phyloP scores from a whole-genome alignment of 2,113 vertebrate genomes.

The Coturnix japonica region DNA sequence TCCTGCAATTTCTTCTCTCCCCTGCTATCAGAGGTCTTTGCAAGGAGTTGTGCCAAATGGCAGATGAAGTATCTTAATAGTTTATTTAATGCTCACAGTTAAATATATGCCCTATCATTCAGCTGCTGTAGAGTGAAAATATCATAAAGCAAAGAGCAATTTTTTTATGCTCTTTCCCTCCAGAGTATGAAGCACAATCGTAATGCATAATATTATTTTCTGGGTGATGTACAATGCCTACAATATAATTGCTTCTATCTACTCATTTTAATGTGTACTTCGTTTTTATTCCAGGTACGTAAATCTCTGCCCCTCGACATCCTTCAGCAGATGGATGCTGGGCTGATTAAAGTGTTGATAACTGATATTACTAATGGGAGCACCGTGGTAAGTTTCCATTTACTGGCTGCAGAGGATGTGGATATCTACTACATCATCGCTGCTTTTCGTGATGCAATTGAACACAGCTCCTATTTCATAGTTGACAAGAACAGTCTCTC shows the following conservation, averaged over 20 bases:
- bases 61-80: background rate
- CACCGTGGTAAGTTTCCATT: conserved; percentile 76
- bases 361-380: conserved; percentile 76
- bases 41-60: background rate
- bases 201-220: background rate
- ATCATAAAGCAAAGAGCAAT: background rate
- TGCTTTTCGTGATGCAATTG: conserved; percentile 74
- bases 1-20: background rate
- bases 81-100: background rate
- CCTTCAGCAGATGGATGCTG: conserved; percentile 70
- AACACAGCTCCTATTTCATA: conserved; percentile 70
- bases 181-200: background rate
- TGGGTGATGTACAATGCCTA: background rate
- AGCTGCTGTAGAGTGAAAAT: background rate
- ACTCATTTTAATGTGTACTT: background rate
- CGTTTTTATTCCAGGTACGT: conserved; percentile 73
- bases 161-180: background rate
- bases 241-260: background rate
- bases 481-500: conserved; percentile 69
- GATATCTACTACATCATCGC: conserved; percentile 60
- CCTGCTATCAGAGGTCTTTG: background rate
- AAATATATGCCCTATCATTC: background rate
- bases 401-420: conserved; percentile 71
- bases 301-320: conserved; percentile 65
- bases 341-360: conserved; percentile 76